These are phyloP conservation scores for Mesopsocus fuscifrons DNA, from an alignment of 2,888 invertebrate species.

Conservation along the genomic window DNA sequence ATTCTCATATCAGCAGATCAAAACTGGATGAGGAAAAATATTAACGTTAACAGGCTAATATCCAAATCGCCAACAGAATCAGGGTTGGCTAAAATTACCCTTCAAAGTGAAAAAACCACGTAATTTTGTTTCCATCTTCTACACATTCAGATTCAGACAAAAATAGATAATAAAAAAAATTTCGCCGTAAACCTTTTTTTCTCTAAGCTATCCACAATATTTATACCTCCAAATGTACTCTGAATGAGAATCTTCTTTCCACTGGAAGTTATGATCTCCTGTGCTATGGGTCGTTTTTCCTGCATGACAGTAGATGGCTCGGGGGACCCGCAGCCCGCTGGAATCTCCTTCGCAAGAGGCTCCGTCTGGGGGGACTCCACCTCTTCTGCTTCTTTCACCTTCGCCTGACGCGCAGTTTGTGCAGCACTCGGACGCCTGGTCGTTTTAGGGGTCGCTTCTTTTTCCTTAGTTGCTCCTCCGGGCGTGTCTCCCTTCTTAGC, in stretches of 20 bases:
- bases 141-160: too few relatives aligned
- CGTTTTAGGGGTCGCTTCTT: conserved; percentile 24
- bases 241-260: conserved; percentile 7
- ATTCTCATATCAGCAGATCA: too few relatives aligned
- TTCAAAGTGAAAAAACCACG: too few relatives aligned
- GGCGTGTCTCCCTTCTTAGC: conserved; percentile 29
- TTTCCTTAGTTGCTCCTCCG: conserved; percentile 20
- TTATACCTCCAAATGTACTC: not conserved
- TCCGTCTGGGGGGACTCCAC: not conserved
- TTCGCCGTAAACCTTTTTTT: too few relatives aligned
- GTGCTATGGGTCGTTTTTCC: not conserved
- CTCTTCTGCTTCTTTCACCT: not conserved
- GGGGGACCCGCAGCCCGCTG: not conserved
- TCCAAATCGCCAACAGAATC: too few relatives aligned
- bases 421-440: conserved; percentile 19
- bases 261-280: not conserved
- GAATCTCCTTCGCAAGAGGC: not conserved
- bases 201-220: too few relatives aligned
- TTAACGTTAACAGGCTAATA: too few relatives aligned
- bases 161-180: too few relatives aligned
- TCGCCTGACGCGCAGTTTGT: conserved; percentile 18
- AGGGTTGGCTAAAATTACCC: too few relatives aligned
- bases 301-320: not conserved
- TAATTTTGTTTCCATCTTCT: too few relatives aligned
- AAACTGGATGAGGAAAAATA: too few relatives aligned